Percentiles rank a stretch among this genome's conserved stretches.
phyloP scores from a whole-genome alignment of 2,113 vertebrate genomes.

The Benitochromis conjunctus region DNA sequence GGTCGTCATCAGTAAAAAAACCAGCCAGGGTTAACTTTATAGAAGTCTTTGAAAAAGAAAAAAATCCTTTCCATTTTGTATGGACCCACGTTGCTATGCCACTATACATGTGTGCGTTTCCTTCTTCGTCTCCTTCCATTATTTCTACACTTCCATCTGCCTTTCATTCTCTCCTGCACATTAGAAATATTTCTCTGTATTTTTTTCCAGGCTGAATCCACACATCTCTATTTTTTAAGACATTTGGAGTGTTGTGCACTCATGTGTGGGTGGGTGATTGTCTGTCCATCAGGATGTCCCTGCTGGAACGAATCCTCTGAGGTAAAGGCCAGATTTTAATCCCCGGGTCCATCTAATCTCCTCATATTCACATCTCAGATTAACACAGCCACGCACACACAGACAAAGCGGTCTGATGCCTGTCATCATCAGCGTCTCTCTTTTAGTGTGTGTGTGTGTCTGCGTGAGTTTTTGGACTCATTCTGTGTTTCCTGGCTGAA shows the following conservation, averaged over 20 bases:
- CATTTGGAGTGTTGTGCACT: background rate
- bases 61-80: constrained; percentile 15
- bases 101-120: background rate
- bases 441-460: constrained; percentile 31
- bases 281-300: constrained; percentile 50
- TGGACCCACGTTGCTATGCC: background rate
- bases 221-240: constrained; percentile 11
- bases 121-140: constrained; percentile 23
- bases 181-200: constrained; percentile 17
- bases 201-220: constrained; percentile 12
- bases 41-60: constrained; percentile 47
- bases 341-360: constrained; percentile 68
- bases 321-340: constrained; percentile 71
- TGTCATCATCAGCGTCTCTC: constrained; percentile 7
- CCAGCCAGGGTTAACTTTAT: constrained; percentile 58
- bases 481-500: constrained; percentile 39
- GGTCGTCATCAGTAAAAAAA: constrained; percentile 49
- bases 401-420: constrained; percentile 15
- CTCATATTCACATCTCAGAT: constrained; percentile 74
- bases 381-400: constrained; percentile 48
- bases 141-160: constrained; percentile 33
- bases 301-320: constrained; percentile 56
- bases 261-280: background rate
- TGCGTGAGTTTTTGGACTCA: constrained; percentile 42
- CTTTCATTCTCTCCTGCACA: constrained; percentile 32